Percentiles rank a stretch among this genome's conserved stretches.
Conservation (phyloP, 1,140 invertebrate genomes). For the Panonychus citri region DNA sequence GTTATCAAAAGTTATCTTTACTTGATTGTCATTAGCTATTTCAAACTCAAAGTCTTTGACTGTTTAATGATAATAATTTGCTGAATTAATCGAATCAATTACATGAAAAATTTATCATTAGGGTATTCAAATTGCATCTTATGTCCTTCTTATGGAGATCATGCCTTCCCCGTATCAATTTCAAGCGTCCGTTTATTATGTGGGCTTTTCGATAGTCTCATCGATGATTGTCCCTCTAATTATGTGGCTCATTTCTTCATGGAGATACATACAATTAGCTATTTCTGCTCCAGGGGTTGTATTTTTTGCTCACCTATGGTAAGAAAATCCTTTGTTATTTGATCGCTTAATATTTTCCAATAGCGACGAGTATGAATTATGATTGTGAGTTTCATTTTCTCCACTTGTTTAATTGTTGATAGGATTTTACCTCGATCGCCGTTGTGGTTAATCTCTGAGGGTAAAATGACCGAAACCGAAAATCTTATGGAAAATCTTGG, state of each 20-base stretch:
- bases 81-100: no score
- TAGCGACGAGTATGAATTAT: no score
- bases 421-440: constrained; percentile 12
- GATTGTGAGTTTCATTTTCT: no score
- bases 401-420: neutral
- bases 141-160: constrained; percentile 26
- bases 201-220: neutral
- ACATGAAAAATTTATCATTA: constrained; percentile 2
- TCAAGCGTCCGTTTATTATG: constrained; percentile 21
- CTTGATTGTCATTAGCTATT: no score
- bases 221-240: constrained; percentile 4
- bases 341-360: no score
- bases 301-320: constrained; percentile 23
- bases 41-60: no score
- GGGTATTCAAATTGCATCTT: constrained; percentile 20
- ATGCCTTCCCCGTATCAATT: constrained; percentile 27
- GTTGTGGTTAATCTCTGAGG: constrained; percentile 11
- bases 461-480: constrained; percentile 5
- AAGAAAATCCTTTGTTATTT: neutral
- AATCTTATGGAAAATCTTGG: constrained; percentile 2
- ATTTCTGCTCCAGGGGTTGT: constrained; percentile 25
- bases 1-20: no score
- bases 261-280: constrained; percentile 27
- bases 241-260: constrained; percentile 22
- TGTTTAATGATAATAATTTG: no score